A percentile compares a stretch with the other conserved stretches of the same genome.
Conservation (phyloP, 2,888 invertebrate genomes). For the Campoplex capitator region DNA sequence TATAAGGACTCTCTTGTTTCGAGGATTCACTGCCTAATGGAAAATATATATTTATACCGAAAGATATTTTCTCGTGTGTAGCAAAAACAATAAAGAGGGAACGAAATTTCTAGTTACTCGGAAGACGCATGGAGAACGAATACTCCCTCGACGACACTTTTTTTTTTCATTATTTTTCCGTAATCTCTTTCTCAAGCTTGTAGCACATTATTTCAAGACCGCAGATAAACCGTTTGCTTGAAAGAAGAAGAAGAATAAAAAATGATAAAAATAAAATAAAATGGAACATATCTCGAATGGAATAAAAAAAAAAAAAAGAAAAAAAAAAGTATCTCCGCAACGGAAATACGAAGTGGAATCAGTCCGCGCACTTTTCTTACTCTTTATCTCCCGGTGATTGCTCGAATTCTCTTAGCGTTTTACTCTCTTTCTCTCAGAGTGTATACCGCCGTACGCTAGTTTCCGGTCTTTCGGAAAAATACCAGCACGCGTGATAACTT, state of each 20-base stretch:
- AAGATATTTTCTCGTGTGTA: background rate
- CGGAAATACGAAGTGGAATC: conserved; percentile 23
- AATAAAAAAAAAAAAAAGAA: background rate
- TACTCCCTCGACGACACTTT: conserved; percentile 9
- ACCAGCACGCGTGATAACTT: conserved; percentile 42
- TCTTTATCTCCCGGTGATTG: conserved; percentile 18
- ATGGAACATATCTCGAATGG: background rate
- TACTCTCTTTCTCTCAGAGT: conserved; percentile 1
- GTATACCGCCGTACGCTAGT: conserved; percentile 27
- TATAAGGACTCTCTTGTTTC: conserved; percentile 45
- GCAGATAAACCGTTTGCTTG: conserved; percentile 27
- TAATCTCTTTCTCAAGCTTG: conserved; percentile 24
- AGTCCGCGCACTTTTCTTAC: conserved; percentile 5
- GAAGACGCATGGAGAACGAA: conserved; percentile 1
- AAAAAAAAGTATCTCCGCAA: conserved; percentile 18
- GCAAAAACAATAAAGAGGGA: conserved; percentile 17
- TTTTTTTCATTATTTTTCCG: conserved; percentile 42
- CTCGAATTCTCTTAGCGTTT: conserved; percentile 30
- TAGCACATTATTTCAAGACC: conserved; percentile 31
- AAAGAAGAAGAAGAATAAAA: background rate
- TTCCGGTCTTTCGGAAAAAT: conserved; percentile 55
- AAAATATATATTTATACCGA: conserved; percentile 30
- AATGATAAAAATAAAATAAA: no score
- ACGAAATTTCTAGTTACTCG: conserved; percentile 5
- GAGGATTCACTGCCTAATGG: background rate